These are phyloP conservation scores for Tychaedon coryphoeus DNA, from an alignment of 2,113 vertebrate species.

Conservation along the genomic window DNA sequence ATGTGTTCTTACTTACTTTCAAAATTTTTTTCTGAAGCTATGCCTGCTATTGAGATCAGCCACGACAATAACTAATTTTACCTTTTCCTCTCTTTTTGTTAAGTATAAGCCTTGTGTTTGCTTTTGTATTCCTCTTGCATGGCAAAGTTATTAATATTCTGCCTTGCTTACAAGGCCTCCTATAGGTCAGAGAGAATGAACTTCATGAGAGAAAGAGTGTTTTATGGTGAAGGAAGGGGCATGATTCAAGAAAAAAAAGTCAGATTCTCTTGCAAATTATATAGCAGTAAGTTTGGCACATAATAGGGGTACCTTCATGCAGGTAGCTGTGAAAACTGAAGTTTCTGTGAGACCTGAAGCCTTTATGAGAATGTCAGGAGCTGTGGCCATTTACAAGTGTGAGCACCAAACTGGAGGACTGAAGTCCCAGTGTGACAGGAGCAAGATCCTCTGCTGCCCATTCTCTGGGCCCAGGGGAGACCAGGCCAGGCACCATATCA, in stretches of 20 bases:
- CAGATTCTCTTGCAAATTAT: background rate
- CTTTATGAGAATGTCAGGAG: background rate
- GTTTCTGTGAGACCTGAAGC: background rate
- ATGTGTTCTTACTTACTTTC: background rate
- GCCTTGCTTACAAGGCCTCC: background rate
- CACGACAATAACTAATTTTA: background rate
- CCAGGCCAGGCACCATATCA: background rate
- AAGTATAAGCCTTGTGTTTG: background rate
- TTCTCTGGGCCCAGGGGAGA: no score
- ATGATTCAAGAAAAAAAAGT: background rate
- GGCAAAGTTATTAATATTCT: background rate
- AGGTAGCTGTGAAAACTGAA: background rate
- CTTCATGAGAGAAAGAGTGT: background rate
- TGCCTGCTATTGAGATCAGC: background rate
- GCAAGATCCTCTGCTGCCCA: fast-evolving
- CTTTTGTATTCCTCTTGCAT: background rate
- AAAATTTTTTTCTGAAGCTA: background rate
- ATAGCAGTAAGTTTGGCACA: background rate
- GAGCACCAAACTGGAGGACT: no score
- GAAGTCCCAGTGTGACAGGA: background rate
- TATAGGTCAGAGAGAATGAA: background rate
- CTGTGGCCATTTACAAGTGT: background rate
- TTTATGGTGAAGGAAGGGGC: background rate
- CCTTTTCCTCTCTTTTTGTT: background rate
- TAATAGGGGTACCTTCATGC: background rate